A percentile compares a stretch with the other conserved stretches of the same genome.
These are phyloP conservation scores for Eurystomus glaucurus DNA, from an alignment of 2,797 vertebrate species.

Conservation along the genomic window DNA sequence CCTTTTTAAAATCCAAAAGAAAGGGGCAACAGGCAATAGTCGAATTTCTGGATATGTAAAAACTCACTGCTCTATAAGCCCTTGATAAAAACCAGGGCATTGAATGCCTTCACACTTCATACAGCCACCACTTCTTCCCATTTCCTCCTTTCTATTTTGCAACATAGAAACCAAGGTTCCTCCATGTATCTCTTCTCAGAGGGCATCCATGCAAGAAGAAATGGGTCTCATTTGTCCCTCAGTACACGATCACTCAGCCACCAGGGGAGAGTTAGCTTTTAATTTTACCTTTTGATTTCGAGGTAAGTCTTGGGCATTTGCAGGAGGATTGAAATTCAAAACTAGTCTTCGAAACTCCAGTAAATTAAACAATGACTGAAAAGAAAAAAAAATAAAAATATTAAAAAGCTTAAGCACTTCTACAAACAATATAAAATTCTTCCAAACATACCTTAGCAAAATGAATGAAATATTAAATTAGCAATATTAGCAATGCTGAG, in stretches of 20 bases:
- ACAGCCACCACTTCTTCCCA: background rate
- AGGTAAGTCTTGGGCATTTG: conserved; percentile 92
- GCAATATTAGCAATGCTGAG: background rate
- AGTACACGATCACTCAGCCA: background rate
- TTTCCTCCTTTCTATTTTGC: background rate
- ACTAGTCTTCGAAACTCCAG: conserved; percentile 98
- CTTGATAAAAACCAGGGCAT: background rate
- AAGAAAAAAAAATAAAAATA: conserved; percentile 6
- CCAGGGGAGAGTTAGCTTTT: background rate
- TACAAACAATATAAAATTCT: background rate
- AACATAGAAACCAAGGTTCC: background rate
- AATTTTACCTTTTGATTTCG: conserved; percentile 95
- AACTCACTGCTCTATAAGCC: background rate
- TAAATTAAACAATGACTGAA: conserved; percentile 96
- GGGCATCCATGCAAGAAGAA: background rate
- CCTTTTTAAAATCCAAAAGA: background rate
- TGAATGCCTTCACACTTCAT: background rate
- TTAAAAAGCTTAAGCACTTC: conserved; percentile 11
- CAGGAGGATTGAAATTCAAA: conserved; percentile 93
- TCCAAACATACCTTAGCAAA: background rate
- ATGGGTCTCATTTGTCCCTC: background rate
- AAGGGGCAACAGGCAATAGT: background rate
- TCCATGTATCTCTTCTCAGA: background rate
- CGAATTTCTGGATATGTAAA: background rate
- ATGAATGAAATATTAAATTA: background rate